phyloP scores from a whole-genome alignment of 2,113 vertebrate genomes.

The Xenopus laevis region DNA sequence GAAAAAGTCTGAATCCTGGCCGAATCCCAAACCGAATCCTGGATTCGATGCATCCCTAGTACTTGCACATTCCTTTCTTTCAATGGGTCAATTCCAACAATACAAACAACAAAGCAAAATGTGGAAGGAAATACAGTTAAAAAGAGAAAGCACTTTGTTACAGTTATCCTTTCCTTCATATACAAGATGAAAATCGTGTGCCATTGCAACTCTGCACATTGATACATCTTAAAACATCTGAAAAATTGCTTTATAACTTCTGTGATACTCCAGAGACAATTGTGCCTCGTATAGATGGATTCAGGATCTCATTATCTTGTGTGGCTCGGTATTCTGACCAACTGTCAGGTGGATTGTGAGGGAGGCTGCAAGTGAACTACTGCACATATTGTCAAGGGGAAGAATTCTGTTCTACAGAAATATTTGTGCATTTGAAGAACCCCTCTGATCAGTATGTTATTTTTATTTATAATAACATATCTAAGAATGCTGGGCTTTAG shows the following conservation, averaged over 20 bases:
- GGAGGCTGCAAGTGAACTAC: constrained; percentile 50
- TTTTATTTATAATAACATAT: no score
- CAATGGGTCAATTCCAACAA: no score
- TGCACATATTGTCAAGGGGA: constrained; percentile 47
- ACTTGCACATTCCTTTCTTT: no score
- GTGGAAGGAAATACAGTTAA: no score
- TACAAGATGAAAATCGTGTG: no score
- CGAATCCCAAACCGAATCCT: no score
- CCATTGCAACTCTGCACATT: neutral
- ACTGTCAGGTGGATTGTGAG: constrained; percentile 50
- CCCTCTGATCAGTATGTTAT: neutral
- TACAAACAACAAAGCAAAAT: no score
- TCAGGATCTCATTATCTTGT: constrained; percentile 54
- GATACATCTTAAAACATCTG: constrained; percentile 43
- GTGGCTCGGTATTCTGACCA: constrained; percentile 50
- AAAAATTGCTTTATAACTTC: constrained; percentile 44
- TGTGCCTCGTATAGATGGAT: constrained; percentile 50
- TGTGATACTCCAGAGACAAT: constrained; percentile 45
- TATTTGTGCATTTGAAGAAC: constrained; percentile 15
- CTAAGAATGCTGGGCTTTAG: no score
- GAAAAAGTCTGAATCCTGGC: no score
- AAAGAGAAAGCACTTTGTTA: no score
- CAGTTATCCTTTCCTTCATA: no score
- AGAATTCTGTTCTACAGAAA: constrained; percentile 47
- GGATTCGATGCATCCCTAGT: no score